Percentiles rank a stretch among this genome's conserved stretches.
phyloP scores from a whole-genome alignment of 2,888 invertebrate genomes.

The Lasioglossum calceatum region DNA sequence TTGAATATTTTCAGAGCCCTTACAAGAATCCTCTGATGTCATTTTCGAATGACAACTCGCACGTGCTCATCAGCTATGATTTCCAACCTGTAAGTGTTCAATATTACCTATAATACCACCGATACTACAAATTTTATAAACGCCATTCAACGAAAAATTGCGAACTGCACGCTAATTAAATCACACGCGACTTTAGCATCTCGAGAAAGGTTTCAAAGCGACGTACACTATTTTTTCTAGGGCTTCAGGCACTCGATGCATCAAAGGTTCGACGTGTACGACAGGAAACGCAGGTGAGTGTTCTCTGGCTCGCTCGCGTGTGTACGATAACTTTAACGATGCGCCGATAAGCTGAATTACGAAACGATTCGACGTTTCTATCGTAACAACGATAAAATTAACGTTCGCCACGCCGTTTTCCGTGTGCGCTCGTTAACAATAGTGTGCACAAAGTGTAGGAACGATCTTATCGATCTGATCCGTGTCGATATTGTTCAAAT shows the following conservation, averaged over 20 bases:
- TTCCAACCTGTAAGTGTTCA: conserved; percentile 45
- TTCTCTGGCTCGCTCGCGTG: neutral
- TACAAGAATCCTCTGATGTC: conserved; percentile 6
- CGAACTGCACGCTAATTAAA: neutral
- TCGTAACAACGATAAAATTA: neutral
- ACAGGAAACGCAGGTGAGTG: conserved; percentile 62
- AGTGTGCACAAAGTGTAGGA: neutral
- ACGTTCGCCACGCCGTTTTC: neutral
- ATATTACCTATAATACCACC: neutral
- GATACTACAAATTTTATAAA: too few species aligned
- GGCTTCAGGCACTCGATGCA: conserved; percentile 89
- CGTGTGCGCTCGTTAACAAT: neutral
- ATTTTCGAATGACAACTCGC: conserved; percentile 46
- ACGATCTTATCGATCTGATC: neutral
- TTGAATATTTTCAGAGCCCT: conserved; percentile 20
- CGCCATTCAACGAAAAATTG: neutral
- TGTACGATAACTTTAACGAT: conserved; percentile 61
- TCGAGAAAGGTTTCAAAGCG: neutral
- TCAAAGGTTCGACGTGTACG: conserved; percentile 87
- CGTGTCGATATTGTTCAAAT: neutral
- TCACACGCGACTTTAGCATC: neutral
- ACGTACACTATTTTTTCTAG: conserved; percentile 83
- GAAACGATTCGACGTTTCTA: neutral
- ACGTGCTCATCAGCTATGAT: conserved; percentile 51
- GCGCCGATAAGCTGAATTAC: conserved; percentile 42